phyloP scores from a whole-genome alignment of 2,888 invertebrate species.

The Cinara cedri region DNA sequence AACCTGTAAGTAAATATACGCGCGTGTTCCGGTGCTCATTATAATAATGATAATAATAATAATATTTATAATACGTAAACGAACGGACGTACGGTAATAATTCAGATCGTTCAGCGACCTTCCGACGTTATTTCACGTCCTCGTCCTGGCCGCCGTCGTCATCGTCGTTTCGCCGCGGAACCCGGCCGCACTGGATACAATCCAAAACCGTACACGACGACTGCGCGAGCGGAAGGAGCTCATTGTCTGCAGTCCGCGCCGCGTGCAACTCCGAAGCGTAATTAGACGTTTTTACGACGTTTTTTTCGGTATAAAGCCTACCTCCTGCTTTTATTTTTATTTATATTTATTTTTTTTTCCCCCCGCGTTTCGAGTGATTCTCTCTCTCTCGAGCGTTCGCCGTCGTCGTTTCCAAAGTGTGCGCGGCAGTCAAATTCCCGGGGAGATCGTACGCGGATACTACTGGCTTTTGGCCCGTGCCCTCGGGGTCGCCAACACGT shows the following conservation, averaged over 20 bases:
- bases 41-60: too few species aligned
- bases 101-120: not conserved
- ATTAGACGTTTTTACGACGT: constrained; percentile 44
- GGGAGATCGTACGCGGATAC: not conserved
- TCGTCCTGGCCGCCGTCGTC: too few species aligned
- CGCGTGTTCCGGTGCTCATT: too few species aligned
- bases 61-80: too few species aligned
- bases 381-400: not conserved
- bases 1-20: too few species aligned
- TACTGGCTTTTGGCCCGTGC: constrained; percentile 31
- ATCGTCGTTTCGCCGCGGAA: too few species aligned
- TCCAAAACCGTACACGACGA: constrained; percentile 32
- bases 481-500: constrained; percentile 21
- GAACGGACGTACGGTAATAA: not conserved
- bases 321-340: not conserved
- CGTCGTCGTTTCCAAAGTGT: not conserved
- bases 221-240: not conserved
- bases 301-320: constrained; percentile 16
- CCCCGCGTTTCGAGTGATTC: not conserved
- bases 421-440: constrained; percentile 9
- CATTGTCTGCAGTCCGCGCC: not conserved
- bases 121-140: constrained; percentile 4
- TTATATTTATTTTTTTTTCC: too few species aligned
- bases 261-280: not conserved
- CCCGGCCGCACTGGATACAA: constrained; percentile 26